A percentile compares a stretch with the other conserved stretches of the same genome.
phyloP scores from a whole-genome alignment of 2,797 vertebrate species.

The Adrianichthys oophorus region DNA sequence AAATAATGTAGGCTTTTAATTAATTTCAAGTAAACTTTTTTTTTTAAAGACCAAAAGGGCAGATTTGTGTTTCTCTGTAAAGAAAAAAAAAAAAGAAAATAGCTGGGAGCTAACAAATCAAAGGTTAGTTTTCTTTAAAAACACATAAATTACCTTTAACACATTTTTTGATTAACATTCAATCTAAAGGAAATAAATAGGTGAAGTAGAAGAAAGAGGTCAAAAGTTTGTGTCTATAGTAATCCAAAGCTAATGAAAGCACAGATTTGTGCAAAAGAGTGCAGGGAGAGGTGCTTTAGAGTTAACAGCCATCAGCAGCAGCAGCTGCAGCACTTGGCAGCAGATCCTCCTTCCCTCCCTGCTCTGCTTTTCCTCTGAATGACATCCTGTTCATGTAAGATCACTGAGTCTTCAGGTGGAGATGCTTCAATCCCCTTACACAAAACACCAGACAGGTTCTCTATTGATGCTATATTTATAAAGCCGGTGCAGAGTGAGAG shows the following conservation, averaged over 20 bases:
- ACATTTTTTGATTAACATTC: not conserved
- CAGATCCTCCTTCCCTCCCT: conserved; percentile 52
- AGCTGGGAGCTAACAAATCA: too few species aligned
- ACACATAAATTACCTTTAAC: too few species aligned
- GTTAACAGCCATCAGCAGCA: conserved; percentile 44
- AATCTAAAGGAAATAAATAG: not conserved
- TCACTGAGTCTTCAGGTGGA: conserved; percentile 64
- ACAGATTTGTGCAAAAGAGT: conserved; percentile 29
- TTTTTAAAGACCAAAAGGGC: not conserved
- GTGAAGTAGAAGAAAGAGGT: conserved; percentile 21
- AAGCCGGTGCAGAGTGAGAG: conserved; percentile 52
- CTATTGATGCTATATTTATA: conserved; percentile 78
- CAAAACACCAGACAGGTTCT: conserved; percentile 58
- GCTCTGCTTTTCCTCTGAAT: conserved; percentile 59
- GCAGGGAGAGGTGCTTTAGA: conserved; percentile 46
- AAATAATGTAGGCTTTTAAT: not conserved
- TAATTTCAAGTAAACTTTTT: too few species aligned
- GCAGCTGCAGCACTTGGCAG: conserved; percentile 51
- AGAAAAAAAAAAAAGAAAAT: too few species aligned
- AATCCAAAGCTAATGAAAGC: conserved; percentile 42
- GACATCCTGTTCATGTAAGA: conserved; percentile 67
- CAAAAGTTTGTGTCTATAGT: conserved; percentile 10
- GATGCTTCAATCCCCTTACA: conserved; percentile 63
- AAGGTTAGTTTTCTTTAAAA: too few species aligned
- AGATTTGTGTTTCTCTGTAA: not conserved